phyloP scores from a whole-genome alignment of 1,140 invertebrate species.

The Xylocopa sonorina region DNA sequence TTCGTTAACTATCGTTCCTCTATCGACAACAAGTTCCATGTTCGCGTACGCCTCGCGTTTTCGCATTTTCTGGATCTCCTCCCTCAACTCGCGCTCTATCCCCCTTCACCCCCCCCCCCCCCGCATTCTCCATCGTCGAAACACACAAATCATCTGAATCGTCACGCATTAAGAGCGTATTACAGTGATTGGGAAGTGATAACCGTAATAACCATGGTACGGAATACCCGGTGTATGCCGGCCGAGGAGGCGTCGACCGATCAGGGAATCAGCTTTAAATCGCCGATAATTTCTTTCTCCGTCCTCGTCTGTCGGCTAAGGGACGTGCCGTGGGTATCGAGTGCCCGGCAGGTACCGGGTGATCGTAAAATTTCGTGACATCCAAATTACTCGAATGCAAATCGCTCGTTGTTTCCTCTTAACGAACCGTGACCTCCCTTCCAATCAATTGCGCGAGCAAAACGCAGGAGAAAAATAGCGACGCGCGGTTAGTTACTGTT shows the following conservation, averaged over 20 bases:
- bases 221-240: conserved; percentile 48
- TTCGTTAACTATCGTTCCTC: neutral
- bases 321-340: conserved; percentile 43
- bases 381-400: conserved; percentile 42
- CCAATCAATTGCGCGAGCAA: neutral
- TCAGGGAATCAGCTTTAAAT: conserved; percentile 69
- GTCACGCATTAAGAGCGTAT: conserved; percentile 67
- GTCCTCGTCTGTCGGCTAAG: conserved; percentile 18
- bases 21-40: neutral
- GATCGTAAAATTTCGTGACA: conserved; percentile 54
- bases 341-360: conserved; percentile 43
- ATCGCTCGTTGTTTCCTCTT: conserved; percentile 5
- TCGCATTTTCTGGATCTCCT: conserved; percentile 7
- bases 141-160: conserved; percentile 63
- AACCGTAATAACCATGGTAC: conserved; percentile 60
- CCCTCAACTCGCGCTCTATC: too few species aligned
- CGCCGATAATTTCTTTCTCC: conserved; percentile 62
- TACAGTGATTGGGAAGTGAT: conserved; percentile 65
- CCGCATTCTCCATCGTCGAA: neutral
- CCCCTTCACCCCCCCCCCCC: neutral
- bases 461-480: too few species aligned
- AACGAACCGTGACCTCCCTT: conserved; percentile 1
- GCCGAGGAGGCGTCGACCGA: conserved; percentile 68
- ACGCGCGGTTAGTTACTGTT: too few species aligned
- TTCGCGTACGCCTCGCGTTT: conserved; percentile 3